A percentile compares a stretch with the other conserved stretches of the same genome.
Conservation (phyloP, 2,113 vertebrate species). For the Galbula dea region DNA sequence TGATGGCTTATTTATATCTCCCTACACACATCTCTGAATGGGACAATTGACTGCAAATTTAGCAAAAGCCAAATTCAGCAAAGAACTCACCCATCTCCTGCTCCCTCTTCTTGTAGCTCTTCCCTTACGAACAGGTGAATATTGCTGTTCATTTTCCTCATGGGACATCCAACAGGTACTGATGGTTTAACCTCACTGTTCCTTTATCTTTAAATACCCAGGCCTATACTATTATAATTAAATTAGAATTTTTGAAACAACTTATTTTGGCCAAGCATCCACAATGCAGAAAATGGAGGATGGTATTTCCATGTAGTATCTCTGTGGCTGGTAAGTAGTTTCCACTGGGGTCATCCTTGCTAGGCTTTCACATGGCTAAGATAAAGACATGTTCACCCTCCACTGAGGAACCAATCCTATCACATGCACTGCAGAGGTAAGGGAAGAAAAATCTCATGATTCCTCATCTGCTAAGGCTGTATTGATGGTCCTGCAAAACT, state of each 20-base stretch:
- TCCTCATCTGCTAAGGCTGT: background rate
- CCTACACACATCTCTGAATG: background rate
- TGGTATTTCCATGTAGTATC: background rate
- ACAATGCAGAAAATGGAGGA: background rate
- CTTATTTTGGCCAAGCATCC: background rate
- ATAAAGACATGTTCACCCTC: background rate
- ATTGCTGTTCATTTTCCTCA: background rate
- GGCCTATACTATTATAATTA: too few relatives aligned
- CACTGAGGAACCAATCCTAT: background rate
- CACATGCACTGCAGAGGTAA: fast-evolving
- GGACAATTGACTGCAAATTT: background rate
- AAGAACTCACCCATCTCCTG: background rate
- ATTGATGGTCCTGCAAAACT: background rate
- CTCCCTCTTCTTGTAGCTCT: background rate
- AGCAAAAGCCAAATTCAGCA: background rate
- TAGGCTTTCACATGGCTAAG: background rate
- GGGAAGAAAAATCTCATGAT: background rate
- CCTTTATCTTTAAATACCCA: background rate
- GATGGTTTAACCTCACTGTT: background rate
- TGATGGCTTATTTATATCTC: background rate
- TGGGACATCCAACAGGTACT: background rate
- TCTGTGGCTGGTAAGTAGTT: background rate
- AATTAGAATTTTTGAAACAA: too few relatives aligned
- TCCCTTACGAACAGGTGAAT: background rate
- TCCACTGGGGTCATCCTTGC: background rate